Percentiles rank a stretch among this genome's conserved stretches.
phyloP scores from a whole-genome alignment of 1,140 invertebrate species.

The Chionoecetes opilio region DNA sequence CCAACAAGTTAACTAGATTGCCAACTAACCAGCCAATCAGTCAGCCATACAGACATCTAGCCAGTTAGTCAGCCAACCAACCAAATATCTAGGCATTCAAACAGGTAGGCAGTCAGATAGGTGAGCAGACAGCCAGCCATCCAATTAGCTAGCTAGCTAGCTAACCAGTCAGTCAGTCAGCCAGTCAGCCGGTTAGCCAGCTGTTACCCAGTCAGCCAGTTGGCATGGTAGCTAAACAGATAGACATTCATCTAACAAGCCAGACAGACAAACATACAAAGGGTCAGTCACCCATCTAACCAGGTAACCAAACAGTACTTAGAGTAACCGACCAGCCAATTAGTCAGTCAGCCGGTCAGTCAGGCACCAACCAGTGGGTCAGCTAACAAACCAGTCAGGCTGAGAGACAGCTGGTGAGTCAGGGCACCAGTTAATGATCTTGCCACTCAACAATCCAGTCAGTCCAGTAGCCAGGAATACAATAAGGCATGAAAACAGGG shows the following conservation, averaged over 20 bases:
- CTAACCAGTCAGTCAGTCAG: neutral
- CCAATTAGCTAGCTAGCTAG: neutral
- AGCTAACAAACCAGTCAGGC: neutral
- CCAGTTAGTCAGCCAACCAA: neutral
- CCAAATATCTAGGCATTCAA: neutral
- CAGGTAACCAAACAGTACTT: neutral
- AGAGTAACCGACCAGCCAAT: neutral
- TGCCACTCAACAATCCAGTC: neutral
- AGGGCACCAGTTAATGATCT: no score
- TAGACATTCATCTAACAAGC: neutral
- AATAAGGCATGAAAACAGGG: neutral
- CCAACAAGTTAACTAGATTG: neutral
- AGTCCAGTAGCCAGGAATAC: neutral
- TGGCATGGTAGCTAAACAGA: neutral
- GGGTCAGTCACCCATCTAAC: neutral
- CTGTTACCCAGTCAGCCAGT: neutral
- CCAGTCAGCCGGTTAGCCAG: neutral
- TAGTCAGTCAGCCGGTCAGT: neutral
- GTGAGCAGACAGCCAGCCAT: neutral
- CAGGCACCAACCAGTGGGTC: neutral
- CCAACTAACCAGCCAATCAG: slow-evolving; percentile 10
- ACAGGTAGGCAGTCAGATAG: neutral
- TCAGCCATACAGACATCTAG: neutral
- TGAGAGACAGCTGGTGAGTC: neutral
- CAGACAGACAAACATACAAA: no score